Conservation (phyloP, 2,888 invertebrate genomes). For the Emmelina monodactyla region DNA sequence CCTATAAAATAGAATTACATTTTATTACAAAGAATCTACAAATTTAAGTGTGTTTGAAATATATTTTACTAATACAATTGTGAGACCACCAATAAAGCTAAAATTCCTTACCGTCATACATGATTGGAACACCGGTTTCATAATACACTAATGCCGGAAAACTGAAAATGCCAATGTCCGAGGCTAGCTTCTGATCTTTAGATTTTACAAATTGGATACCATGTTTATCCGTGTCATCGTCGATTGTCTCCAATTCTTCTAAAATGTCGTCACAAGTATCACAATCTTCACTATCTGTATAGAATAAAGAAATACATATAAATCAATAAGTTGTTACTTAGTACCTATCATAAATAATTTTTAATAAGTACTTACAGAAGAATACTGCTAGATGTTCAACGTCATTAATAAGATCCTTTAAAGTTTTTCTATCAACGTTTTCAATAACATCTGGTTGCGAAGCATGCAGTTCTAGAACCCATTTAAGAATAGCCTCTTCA, state of each 20-base stretch:
- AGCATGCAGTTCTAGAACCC: conserved; percentile 86
- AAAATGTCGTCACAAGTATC: conserved; percentile 84
- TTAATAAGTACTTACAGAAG: conserved; percentile 75
- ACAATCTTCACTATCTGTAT: conserved; percentile 82
- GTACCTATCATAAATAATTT: background rate
- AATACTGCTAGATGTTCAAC: conserved; percentile 92
- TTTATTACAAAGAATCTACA: conserved; percentile 18
- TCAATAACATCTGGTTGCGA: conserved; percentile 90
- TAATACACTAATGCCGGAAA: conserved; percentile 93
- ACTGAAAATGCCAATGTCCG: conserved; percentile 91
- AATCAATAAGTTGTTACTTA: background rate
- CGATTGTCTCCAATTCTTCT: conserved; percentile 89
- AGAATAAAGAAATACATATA: background rate
- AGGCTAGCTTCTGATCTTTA: conserved; percentile 86
- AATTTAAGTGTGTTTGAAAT: background rate
- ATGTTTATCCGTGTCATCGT: conserved; percentile 91
- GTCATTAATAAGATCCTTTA: conserved; percentile 87
- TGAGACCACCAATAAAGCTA: background rate
- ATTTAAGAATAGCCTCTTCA: conserved; percentile 87
- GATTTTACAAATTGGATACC: conserved; percentile 95
- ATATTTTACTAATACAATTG: conserved; percentile 1
- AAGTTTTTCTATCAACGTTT: conserved; percentile 87
- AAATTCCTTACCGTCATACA: conserved; percentile 86
- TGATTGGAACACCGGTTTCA: conserved; percentile 91
- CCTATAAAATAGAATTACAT: conserved; percentile 71